phyloP scores from a whole-genome alignment of 1,140 invertebrate species.

The Lepidurus arcticus region DNA sequence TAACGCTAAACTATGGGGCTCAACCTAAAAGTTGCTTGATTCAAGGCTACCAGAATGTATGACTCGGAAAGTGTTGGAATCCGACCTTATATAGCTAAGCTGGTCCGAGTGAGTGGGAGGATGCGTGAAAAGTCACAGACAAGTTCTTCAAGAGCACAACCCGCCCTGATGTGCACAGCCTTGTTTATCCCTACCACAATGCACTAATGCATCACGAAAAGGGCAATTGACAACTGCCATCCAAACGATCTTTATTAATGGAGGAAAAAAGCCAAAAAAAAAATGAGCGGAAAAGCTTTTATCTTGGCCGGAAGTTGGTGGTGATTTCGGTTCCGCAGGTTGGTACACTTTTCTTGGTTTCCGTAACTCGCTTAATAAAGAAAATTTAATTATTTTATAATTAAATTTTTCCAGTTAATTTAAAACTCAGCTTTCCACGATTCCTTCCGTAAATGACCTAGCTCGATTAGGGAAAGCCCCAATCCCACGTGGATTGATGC shows the following conservation, averaged over 20 bases:
- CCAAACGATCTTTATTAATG: no score
- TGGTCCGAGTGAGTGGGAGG: constrained; percentile 6
- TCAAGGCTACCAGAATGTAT: not conserved
- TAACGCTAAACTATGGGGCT: not conserved
- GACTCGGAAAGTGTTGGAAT: not conserved
- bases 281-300: constrained; percentile 6
- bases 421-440: not conserved
- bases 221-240: no score
- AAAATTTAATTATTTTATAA: not conserved
- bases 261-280: no score
- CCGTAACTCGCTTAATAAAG: no score
- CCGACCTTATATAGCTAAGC: constrained; percentile 4
- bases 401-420: not conserved
- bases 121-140: constrained; percentile 11
- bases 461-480: not conserved
- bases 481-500: not conserved
- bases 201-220: not conserved
- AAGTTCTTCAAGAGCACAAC: not conserved
- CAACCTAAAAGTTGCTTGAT: not conserved
- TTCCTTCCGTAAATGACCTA: not conserved
- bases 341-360: no score
- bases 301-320: constrained; percentile 9
- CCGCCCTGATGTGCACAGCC: not conserved
- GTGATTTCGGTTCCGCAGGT: not conserved
- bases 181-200: not conserved